Evolutionary conservation across 2,113 vertebrate genomes (phyloP).

Genomic region (Microcebus ravelobensis): DNA sequence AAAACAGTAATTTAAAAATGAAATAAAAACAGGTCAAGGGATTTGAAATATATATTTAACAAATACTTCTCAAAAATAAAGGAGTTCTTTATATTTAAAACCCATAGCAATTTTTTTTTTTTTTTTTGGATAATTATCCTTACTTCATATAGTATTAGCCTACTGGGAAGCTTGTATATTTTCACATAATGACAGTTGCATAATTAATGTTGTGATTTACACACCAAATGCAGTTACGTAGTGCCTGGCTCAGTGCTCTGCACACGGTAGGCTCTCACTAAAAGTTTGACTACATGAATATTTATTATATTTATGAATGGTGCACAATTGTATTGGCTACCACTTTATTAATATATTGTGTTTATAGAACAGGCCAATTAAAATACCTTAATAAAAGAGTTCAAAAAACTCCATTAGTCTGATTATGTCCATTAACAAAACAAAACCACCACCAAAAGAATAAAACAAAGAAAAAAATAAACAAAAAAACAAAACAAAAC

Average conservation of each 20-base stretch:
- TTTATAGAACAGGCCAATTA: background rate
- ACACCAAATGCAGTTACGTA: background rate
- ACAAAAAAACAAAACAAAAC: background rate
- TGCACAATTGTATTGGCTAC: background rate
- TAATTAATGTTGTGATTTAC: background rate
- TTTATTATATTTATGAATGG: background rate
- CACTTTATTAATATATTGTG: background rate
- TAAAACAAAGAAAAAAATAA: background rate
- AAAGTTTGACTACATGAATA: background rate
- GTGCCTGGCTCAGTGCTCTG: background rate
- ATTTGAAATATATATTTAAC: slow-evolving; percentile 13
- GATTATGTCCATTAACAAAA: background rate
- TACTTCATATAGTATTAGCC: background rate
- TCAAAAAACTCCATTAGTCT: background rate
- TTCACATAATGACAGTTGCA: background rate
- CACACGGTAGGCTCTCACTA: background rate
- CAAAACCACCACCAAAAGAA: background rate
- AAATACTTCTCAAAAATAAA: slow-evolving; percentile 55
- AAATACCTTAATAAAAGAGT: background rate
- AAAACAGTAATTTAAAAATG: slow-evolving; percentile 64
- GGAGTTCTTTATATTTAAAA: slow-evolving; percentile 21
- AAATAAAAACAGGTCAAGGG: slow-evolving; percentile 18
- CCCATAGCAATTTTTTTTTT: background rate
- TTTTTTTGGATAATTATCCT: background rate
- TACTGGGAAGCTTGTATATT: background rate